A percentile compares a stretch with the other conserved stretches of the same genome.
Conservation (phyloP, 2,113 vertebrate species). For the Larimichthys polyactis region DNA sequence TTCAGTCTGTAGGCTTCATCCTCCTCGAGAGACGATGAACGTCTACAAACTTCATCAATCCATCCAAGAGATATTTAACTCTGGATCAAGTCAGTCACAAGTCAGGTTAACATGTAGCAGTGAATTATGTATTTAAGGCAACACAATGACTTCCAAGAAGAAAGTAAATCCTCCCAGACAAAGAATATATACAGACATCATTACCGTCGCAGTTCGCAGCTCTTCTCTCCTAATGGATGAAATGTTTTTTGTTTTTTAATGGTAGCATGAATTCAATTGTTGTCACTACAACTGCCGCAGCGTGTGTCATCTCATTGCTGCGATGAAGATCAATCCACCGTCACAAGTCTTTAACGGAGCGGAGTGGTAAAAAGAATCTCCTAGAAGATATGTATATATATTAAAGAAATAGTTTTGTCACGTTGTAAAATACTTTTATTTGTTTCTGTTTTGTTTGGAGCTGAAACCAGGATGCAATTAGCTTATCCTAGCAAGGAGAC, state of each 20-base stretch:
- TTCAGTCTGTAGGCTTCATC: not conserved
- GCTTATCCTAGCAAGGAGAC: not conserved
- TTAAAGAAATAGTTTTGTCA: not conserved
- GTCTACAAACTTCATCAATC: not conserved
- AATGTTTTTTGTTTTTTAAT: not conserved
- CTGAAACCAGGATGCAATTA: not conserved
- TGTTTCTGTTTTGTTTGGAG: not conserved
- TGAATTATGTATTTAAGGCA: not conserved
- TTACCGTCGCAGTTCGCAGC: not conserved
- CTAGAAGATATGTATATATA: not conserved
- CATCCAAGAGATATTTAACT: not conserved
- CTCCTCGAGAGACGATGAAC: not conserved
- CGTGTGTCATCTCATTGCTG: not conserved
- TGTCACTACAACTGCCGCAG: not conserved
- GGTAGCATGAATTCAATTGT: conserved; percentile 9
- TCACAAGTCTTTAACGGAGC: not conserved
- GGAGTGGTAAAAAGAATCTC: not conserved
- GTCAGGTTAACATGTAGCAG: not conserved
- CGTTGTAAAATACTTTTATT: not conserved
- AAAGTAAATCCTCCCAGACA: conserved; percentile 2
- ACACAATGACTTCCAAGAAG: not conserved
- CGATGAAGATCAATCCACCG: not conserved
- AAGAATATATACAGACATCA: conserved; percentile 14
- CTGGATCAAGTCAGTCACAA: no score
- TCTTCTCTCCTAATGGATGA: not conserved